Evolutionary conservation across 2,797 vertebrate species (phyloP).

Genomic region (Vultur gryphus): DNA sequence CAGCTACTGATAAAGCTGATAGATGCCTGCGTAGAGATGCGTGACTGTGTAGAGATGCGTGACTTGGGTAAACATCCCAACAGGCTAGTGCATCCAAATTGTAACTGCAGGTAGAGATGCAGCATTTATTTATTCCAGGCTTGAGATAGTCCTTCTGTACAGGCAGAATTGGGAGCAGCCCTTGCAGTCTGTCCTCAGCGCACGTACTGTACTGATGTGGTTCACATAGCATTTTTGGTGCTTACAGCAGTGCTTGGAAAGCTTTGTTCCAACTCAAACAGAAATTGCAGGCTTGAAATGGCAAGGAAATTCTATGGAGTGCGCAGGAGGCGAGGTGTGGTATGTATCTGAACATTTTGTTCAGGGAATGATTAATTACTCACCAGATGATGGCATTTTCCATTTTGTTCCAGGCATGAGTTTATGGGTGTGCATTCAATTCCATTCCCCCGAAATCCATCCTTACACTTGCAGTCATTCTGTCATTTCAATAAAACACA

Average conservation of each 20-base stretch:
- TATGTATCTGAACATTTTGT: slow-evolving; percentile 36
- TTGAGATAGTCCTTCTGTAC: rapidly evolving
- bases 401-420: slow-evolving; percentile 77
- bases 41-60: neutral
- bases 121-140: neutral
- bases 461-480: slow-evolving; percentile 88
- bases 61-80: neutral
- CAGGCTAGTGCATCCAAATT: neutral
- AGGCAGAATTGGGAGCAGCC: neutral
- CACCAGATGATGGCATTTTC: slow-evolving; percentile 88
- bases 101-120: neutral
- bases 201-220: rapidly evolving
- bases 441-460: slow-evolving; percentile 85
- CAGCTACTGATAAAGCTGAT: neutral
- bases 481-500: slow-evolving; percentile 54
- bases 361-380: slow-evolving; percentile 59
- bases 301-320: neutral
- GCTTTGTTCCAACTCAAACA: neutral
- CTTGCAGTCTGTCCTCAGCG: neutral
- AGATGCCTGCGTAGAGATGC: rapidly evolving
- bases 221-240: neutral
- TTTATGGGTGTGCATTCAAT: slow-evolving; percentile 82
- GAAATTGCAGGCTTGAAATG: neutral
- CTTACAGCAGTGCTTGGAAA: neutral
- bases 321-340: neutral